Evolutionary conservation across 2,113 vertebrate species (phyloP), one percentile per base, ranked within the genome.

Genomic region (Zapus hudsonius): DNA sequence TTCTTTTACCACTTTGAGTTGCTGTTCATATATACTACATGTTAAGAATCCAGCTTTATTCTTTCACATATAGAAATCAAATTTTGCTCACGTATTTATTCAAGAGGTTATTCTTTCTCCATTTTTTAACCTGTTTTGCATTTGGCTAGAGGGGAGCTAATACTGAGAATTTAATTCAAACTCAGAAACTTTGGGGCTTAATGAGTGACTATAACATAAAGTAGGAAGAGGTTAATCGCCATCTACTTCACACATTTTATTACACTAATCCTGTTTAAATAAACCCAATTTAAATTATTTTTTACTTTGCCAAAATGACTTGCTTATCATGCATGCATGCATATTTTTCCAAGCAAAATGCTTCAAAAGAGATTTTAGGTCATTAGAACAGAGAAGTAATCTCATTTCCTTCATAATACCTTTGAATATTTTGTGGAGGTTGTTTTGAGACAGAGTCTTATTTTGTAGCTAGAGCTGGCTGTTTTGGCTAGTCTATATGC

Each of bases 281-380:
- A 3, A n/a, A 40, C 11, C 70, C 22, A 89, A 82, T 44, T 89
- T 90, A 36, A 85, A 52, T 52, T 36, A 79, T 66, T 87, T 57
- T n/a, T 36, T 64, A 84, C 90, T 87, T 80, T 92, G 23, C 42
- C 70, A 70, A 78, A 89, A 93, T 63, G 15, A 72, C 2, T 87
- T 93, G 52, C 29, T 11, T 74, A 11, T 73, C 4, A 61, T n/a
- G 11, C 1, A 55, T 23, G 36, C 16, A 12, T 31, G 1, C 55
- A 17, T 73, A 57, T 80, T 83, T 67, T 74, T 87, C 33, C 70
- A 84, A 75, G 31, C 13, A 92, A 80, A 72, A 69, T 42, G 12
- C 57, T 70, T 72, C 72, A 75, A 84, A 31, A 23, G 33, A 31
- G 16, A 52, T 47, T 29, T 52, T 20, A 33, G 16, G 29, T 44